These are phyloP conservation scores for Dallia pectoralis DNA, from an alignment of 2,797 vertebrate species.

Conservation along the genomic window DNA sequence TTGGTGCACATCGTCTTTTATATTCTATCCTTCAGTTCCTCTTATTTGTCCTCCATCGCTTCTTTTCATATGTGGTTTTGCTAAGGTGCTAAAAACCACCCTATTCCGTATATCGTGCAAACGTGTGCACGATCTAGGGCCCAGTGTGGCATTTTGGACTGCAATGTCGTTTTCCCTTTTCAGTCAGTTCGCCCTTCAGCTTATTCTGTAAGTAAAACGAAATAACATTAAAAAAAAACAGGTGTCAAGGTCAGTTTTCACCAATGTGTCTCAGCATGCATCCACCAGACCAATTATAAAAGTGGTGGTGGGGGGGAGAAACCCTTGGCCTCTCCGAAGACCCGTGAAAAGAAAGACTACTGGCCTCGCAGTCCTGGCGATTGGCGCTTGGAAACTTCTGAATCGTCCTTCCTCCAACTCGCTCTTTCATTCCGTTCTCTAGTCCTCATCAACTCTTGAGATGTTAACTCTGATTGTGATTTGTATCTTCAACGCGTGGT, in stretches of 20 bases:
- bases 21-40: neutral
- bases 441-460: conserved; percentile 55
- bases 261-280: conserved; percentile 2
- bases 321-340: neutral
- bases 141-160: neutral
- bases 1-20: neutral
- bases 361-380: conserved; percentile 13
- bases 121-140: neutral
- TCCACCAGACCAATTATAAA: neutral
- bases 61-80: neutral
- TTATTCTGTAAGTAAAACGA: neutral
- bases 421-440: conserved; percentile 44
- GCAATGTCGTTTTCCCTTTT: neutral
- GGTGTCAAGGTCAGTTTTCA: neutral
- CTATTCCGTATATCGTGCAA: neutral
- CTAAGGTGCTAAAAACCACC: neutral
- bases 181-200: neutral
- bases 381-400: conserved; percentile 51
- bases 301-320: neutral
- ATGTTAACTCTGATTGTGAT: conserved; percentile 81
- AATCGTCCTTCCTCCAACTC: conserved; percentile 53
- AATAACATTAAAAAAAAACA: neutral
- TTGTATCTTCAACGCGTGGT: conserved; percentile 79
- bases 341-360: conserved; percentile 9
- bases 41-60: neutral